phyloP scores from a whole-genome alignment of 2,797 vertebrate species.

The Melanotaenia boesemani region DNA sequence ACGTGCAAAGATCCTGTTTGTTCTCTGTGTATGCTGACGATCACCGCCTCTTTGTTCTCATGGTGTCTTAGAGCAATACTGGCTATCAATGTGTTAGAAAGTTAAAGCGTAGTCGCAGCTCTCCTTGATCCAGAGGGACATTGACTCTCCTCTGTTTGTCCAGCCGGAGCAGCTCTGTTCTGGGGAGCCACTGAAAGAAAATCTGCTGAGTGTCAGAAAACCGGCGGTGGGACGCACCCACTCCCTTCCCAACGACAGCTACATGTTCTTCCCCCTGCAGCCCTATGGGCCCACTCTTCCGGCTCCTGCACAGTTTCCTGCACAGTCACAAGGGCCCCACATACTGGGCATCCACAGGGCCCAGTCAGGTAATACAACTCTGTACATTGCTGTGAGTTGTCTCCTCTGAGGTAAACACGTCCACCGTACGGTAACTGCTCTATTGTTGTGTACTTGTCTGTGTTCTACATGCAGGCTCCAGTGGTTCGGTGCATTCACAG shows the following conservation, averaged over 20 bases:
- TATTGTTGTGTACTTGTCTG: background rate
- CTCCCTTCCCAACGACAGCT: constrained; percentile 97
- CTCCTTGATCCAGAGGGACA: background rate
- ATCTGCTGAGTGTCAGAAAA: constrained; percentile 91
- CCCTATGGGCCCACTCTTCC: constrained; percentile 25
- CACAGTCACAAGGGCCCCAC: constrained; percentile 69
- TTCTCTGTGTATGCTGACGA: constrained; percentile 71
- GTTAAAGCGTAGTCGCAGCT: constrained; percentile 11
- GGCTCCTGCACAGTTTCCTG: constrained; percentile 37
- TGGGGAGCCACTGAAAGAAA: constrained; percentile 70
- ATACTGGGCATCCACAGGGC: constrained; percentile 64
- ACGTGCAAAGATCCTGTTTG: constrained; percentile 58
- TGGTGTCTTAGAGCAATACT: constrained; percentile 49
- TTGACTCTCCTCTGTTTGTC: constrained; percentile 35
- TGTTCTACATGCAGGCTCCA: constrained; percentile 83
- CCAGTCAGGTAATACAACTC: constrained; percentile 84
- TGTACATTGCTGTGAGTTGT: background rate
- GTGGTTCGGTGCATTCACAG: constrained; percentile 87
- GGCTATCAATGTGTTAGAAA: constrained; percentile 51
- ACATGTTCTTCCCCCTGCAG: constrained; percentile 89
- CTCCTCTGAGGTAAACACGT: background rate
- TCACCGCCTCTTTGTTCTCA: constrained; percentile 64
- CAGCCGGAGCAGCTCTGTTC: constrained; percentile 67
- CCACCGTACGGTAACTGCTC: background rate
- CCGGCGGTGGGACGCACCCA: constrained; percentile 92